These are phyloP conservation scores for Propithecus perrieri DNA, from an alignment of 2,797 vertebrate genomes.

Conservation along the genomic window DNA sequence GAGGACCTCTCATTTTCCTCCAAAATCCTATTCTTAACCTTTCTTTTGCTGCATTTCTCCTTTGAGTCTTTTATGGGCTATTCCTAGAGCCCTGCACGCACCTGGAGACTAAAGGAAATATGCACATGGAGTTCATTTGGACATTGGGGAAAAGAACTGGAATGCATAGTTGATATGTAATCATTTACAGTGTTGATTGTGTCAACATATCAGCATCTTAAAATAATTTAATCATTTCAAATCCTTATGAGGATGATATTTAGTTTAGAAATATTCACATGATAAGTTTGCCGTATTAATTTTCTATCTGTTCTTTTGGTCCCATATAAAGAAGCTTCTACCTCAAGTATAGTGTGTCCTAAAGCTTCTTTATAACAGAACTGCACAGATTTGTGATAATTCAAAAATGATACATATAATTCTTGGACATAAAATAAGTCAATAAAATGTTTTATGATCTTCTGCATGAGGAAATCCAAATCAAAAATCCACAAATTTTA, in stretches of 20 bases:
- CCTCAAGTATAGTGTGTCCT: background rate
- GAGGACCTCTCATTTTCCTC: background rate
- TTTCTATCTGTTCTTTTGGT: background rate
- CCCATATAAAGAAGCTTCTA: background rate
- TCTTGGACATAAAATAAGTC: background rate
- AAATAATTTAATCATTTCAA: constrained; percentile 13
- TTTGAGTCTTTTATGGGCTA: background rate
- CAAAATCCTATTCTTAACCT: background rate
- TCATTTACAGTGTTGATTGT: background rate
- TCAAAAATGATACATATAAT: background rate
- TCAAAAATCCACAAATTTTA: background rate
- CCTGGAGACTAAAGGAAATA: background rate
- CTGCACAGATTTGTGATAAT: background rate
- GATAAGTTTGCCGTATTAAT: background rate
- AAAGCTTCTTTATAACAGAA: background rate
- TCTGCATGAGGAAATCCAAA: background rate
- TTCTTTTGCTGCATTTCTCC: background rate
- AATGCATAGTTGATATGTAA: background rate
- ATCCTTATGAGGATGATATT: background rate
- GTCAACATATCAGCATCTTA: background rate
- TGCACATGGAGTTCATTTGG: background rate
- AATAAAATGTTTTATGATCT: background rate
- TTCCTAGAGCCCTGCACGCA: background rate
- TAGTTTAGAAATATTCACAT: background rate
- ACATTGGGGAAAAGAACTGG: background rate